A percentile compares a stretch with the other conserved stretches of the same genome.
phyloP scores from a whole-genome alignment of 2,113 vertebrate species.

The Lophius piscatorius region DNA sequence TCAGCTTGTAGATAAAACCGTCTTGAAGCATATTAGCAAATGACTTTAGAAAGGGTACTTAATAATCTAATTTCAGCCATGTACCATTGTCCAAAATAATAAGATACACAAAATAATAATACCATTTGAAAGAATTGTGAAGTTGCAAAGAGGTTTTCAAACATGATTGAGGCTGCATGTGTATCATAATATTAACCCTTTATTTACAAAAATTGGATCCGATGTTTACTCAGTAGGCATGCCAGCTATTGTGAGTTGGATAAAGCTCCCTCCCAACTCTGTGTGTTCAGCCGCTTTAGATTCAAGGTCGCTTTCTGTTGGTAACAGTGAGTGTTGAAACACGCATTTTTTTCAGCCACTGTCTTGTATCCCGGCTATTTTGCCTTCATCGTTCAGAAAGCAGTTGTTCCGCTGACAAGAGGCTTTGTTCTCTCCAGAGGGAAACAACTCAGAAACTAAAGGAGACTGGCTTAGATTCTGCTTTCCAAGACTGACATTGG shows the following conservation, averaged over 20 bases:
- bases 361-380: constrained; percentile 60
- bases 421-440: constrained; percentile 48
- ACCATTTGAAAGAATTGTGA: background rate
- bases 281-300: constrained; percentile 54
- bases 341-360: constrained; percentile 40
- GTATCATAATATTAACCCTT: too few species aligned
- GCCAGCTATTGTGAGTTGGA: background rate
- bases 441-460: constrained; percentile 31
- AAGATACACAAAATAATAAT: too few species aligned
- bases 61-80: too few species aligned
- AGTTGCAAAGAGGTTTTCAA: background rate
- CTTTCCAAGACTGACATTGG: constrained; percentile 14
- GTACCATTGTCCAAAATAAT: too few species aligned
- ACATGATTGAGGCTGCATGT: background rate
- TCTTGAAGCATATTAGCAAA: too few species aligned
- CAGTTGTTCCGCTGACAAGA: constrained; percentile 48
- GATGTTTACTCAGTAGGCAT: background rate
- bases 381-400: constrained; percentile 37
- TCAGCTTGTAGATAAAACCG: too few species aligned
- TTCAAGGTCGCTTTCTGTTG: constrained; percentile 57
- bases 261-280: background rate
- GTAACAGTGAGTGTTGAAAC: constrained; percentile 46
- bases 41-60: too few species aligned
- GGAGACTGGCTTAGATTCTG: constrained; percentile 13
- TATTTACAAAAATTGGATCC: too few species aligned